phyloP scores from a whole-genome alignment of 2,113 vertebrate species.

The Seriola rivoliana region DNA sequence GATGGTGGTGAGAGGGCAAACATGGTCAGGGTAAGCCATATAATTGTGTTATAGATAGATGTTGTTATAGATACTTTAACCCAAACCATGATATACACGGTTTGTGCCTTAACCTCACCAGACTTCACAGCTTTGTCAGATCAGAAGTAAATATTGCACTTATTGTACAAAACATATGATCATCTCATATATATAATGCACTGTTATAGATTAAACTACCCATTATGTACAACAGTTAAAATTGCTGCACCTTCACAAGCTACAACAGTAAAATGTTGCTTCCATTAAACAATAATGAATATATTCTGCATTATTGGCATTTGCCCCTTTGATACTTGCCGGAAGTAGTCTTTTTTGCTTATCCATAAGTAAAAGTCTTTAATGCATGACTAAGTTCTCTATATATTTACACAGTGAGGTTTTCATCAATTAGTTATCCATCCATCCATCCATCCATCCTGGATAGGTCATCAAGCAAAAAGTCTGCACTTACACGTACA shows the following conservation, averaged over 20 bases:
- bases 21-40: neutral
- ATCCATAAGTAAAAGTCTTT: too few relatives aligned
- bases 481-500: neutral
- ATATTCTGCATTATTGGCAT: neutral
- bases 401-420: neutral
- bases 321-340: neutral
- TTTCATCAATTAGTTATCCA: constrained; percentile 34
- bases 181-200: too few relatives aligned
- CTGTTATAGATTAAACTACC: too few relatives aligned
- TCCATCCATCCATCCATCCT: neutral
- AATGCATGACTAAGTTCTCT: neutral
- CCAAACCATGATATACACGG: too few relatives aligned
- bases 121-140: neutral
- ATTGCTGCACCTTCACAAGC: neutral
- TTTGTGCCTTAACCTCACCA: neutral
- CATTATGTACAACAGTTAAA: neutral
- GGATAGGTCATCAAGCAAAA: neutral
- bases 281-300: neutral
- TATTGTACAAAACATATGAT: neutral
- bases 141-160: neutral
- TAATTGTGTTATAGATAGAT: neutral
- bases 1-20: neutral
- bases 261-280: neutral
- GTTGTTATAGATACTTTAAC: too few relatives aligned
- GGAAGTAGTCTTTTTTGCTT: too few relatives aligned